phyloP scores from a whole-genome alignment of 37 sponge, comb jelly and placozoan genomes.

The Theonella swinhoei region DNA sequence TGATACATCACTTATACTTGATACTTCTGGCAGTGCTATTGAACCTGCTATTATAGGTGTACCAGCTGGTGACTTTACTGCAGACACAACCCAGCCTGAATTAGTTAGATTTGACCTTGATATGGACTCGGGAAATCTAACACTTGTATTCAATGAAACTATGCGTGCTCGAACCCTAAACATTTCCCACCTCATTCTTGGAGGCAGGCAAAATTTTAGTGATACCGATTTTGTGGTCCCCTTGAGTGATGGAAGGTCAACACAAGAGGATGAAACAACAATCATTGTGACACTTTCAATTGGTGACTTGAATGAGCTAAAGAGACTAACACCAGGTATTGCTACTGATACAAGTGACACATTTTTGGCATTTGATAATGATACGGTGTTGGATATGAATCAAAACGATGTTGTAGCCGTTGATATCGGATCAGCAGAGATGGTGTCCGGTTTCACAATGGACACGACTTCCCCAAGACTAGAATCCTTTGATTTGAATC shows the following conservation, averaged over 20 bases:
- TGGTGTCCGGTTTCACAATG: slow-evolving; percentile 9
- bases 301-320: slow-evolving; percentile 85
- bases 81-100: slow-evolving; percentile 71
- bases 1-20: slow-evolving; percentile 15
- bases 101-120: slow-evolving; percentile 60
- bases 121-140: slow-evolving; percentile 67
- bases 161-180: slow-evolving; percentile 75
- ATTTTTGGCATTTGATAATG: slow-evolving; percentile 71
- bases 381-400: slow-evolving; percentile 81
- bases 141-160: slow-evolving; percentile 85
- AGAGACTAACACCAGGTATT: slow-evolving; percentile 76
- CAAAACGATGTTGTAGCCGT: slow-evolving; percentile 68
- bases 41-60: slow-evolving; percentile 31
- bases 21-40: slow-evolving; percentile 43
- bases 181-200: slow-evolving; percentile 66
- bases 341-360: slow-evolving; percentile 68
- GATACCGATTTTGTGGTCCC: slow-evolving; percentile 30
- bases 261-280: slow-evolving; percentile 58
- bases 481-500: slow-evolving; percentile 59
- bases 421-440: slow-evolving; percentile 28
- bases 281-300: slow-evolving; percentile 65
- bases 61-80: slow-evolving; percentile 60
- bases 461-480: slow-evolving; percentile 72
- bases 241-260: slow-evolving; percentile 73
- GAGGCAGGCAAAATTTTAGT: slow-evolving; percentile 40